Evolutionary conservation across 2,888 invertebrate genomes (phyloP).

Genomic region (Erynnis tages): DNA sequence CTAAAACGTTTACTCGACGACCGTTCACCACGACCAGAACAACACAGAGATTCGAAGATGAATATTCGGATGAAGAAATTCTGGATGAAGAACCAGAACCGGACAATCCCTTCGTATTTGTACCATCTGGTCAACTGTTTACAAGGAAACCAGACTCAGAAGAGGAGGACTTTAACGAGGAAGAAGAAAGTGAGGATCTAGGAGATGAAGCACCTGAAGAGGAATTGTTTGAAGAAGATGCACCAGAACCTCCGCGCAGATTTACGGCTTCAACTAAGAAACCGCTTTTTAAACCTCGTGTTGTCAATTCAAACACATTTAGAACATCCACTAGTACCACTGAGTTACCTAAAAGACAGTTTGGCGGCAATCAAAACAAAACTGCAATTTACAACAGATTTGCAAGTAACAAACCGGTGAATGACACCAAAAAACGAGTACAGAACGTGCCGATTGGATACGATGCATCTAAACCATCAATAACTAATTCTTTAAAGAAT

Average conservation of each 20-base stretch:
- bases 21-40: slow-evolving; percentile 68
- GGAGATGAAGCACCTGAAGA: slow-evolving; percentile 45
- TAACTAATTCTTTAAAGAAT: slow-evolving; percentile 31
- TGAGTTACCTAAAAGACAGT: slow-evolving; percentile 55
- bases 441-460: slow-evolving; percentile 72
- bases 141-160: slow-evolving; percentile 60
- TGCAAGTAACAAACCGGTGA: slow-evolving; percentile 50
- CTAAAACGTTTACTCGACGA: slow-evolving; percentile 61
- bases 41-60: slow-evolving; percentile 60
- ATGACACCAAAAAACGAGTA: slow-evolving; percentile 63
- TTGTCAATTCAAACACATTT: slow-evolving; percentile 69
- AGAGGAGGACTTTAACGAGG: slow-evolving; percentile 34
- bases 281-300: slow-evolving; percentile 58
- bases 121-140: slow-evolving; percentile 69
- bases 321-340: slow-evolving; percentile 69
- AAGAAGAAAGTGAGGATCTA: slow-evolving; percentile 40
- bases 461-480: slow-evolving; percentile 41
- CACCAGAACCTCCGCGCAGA: slow-evolving; percentile 34
- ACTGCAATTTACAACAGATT: slow-evolving; percentile 58
- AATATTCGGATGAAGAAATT: slow-evolving; percentile 58
- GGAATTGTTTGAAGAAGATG: slow-evolving; percentile 46
- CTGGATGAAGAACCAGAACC: slow-evolving; percentile 65
- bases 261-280: slow-evolving; percentile 54
- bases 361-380: slow-evolving; percentile 51
- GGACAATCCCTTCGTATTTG: slow-evolving; percentile 65